Evolutionary conservation across 2,797 vertebrate genomes (phyloP), one percentile per base, ranked within the genome.

Genomic region (Characodon lateralis): DNA sequence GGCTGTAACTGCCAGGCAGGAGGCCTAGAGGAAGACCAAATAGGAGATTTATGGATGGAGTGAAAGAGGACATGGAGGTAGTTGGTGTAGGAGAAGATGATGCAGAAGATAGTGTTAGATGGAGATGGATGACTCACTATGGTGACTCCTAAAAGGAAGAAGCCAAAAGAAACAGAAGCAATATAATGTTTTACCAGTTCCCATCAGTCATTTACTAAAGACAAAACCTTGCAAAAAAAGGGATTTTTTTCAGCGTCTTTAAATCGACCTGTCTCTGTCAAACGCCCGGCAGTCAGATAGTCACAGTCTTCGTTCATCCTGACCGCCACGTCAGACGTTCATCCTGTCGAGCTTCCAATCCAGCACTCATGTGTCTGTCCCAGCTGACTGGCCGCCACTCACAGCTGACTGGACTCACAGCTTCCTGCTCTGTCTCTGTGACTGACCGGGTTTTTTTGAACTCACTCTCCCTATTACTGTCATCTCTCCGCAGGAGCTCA

Each of bases 381-480:
- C 76, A 2, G 80, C 72, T 73, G 77, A 87, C 80, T 51, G 80
- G 77, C 84, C 53, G 18, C 58, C 51, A 1, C 78, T 85, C 85
- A 79, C 86, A 87, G 82, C 81, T 78, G 79, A 84, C 70, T 48
- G 73, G 83, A 86, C 74, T 73, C 81, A 46, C 58, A 68, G 72
- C 72, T 51, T 83, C 76, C 81, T 78, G 68, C 61, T 81, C 81
- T 74, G 68, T 46, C 72, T 77, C 73, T 70, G 77, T 78, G 84
- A 78, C 41, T 10, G 8, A 55, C 58, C 4, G 35, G 35, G 35
- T 35, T 35, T 35, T 35, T 35, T 35, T 35, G 35, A 35, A 35
- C 35, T 35, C 35, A 35, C 35, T 35, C 72, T 77, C 74, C 43
- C 59, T 71, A 82, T 71, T 22, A 14, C 7, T 74, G 77, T 50